Evolutionary conservation across 1,140 invertebrate genomes (phyloP).

Genomic region (Cyrtorhinus lividipennis): DNA sequence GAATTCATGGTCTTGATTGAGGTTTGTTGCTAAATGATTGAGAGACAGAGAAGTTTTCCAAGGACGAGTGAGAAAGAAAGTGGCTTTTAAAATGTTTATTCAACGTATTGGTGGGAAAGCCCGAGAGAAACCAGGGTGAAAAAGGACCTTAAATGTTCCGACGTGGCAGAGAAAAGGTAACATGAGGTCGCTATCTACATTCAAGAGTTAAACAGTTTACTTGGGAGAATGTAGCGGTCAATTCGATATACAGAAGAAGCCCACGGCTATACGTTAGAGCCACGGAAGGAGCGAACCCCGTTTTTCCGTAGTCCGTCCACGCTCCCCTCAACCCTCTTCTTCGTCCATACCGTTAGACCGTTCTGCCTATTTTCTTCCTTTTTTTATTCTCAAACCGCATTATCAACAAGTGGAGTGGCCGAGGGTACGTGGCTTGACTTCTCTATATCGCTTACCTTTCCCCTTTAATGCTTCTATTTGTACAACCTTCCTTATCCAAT

Average conservation of each 20-base stretch:
- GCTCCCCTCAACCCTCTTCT: neutral
- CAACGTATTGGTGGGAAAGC: neutral
- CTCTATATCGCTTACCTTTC: neutral
- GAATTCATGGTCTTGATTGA: too few species aligned
- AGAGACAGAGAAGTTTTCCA: too few species aligned
- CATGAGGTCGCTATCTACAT: neutral
- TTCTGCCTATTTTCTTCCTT: too few species aligned
- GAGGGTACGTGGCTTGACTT: neutral
- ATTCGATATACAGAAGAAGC: neutral
- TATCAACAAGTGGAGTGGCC: neutral
- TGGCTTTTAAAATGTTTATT: neutral
- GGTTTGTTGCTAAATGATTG: too few species aligned
- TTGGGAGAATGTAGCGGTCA: neutral
- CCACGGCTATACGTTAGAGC: neutral
- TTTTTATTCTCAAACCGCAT: neutral
- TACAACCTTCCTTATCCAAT: neutral
- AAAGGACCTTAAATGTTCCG: neutral
- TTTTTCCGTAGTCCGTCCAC: neutral
- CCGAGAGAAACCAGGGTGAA: neutral
- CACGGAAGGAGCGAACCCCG: neutral
- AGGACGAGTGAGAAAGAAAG: neutral
- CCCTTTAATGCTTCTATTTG: neutral
- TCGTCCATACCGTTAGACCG: neutral
- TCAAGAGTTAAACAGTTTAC: neutral
- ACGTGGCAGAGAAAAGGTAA: neutral